Base-by-base conservation (phyloP, 1,140 invertebrate species). In the Neodiprion virginianus region DNA sequence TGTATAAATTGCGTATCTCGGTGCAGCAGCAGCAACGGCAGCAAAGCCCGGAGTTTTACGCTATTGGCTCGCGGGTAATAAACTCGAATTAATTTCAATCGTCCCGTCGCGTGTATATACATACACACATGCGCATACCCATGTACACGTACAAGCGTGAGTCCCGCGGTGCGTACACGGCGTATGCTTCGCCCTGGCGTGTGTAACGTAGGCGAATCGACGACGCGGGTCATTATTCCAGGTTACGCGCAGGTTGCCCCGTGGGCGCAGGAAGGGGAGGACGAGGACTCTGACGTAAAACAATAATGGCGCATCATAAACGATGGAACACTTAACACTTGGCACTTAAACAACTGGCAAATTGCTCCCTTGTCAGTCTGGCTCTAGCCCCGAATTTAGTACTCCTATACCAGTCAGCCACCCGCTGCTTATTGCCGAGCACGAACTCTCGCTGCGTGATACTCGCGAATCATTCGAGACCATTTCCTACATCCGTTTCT, bases 261-360 rank as follows among this genome's bases (percentile, higher is more conserved):
- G 66, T 17, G 68, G 48, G 9, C 67, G 77, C 66, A 76, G 65
- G 11, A 81, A 77, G 84, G 81, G 2, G 28, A 5, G 28, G 28
- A 5, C 28, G 28, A 81, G 80, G 83, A 80, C 67, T 79, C 83
- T 85, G 86, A 84, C 87, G 87, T 88, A 88, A 88, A 88, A 88
- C 87, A 88, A 88, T 88, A 88, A 88, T 86, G 86, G 86, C 84
- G 80, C 84, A 86, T 83, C 87, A 88, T 88, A 88, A 88, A 88
- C 87, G 86, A 84, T 84, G 80, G 81, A 85, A 86, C 87, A 88
- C 87, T 88, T 88, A 88, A 88, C 87, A 88, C 87, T 88, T 88
- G 87, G 87, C 82, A 87, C 87, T 89, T 88, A 89, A 89, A 87
- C 85, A 89, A 88, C 88, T 88, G 86, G 87, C 86, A 89, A 89